phyloP scores from a whole-genome alignment of 2,113 vertebrate genomes.

The Cochlearius cochlearius region DNA sequence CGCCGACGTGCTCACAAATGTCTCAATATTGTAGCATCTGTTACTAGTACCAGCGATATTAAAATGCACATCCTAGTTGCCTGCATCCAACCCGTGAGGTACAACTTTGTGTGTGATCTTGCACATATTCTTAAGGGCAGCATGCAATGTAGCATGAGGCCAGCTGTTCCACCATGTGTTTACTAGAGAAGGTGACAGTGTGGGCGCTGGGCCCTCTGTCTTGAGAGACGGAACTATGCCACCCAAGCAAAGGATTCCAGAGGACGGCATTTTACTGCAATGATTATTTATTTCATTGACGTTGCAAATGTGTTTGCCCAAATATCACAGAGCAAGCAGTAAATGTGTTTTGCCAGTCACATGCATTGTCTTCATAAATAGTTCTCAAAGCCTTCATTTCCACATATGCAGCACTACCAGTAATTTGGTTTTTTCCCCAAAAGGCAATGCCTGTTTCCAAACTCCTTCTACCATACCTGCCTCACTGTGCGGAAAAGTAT shows the following conservation, averaged over 20 bases:
- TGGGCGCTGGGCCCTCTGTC: neutral
- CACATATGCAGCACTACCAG: neutral
- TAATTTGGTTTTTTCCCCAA: neutral
- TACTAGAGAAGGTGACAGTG: neutral
- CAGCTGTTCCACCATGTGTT: neutral
- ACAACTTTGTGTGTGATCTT: neutral
- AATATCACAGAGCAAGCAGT: neutral
- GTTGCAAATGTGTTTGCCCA: neutral
- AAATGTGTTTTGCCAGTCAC: neutral
- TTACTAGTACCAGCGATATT: neutral
- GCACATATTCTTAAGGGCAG: neutral
- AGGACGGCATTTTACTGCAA: neutral
- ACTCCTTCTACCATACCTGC: neutral
- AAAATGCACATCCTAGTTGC: neutral
- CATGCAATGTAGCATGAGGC: neutral
- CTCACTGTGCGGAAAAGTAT: neutral
- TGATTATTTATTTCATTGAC: neutral
- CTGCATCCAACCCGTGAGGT: neutral
- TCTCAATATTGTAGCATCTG: neutral
- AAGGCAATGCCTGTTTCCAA: neutral
- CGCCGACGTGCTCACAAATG: fast-evolving
- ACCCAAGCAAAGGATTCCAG: neutral
- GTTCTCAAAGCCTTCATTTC: neutral
- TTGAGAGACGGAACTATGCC: neutral
- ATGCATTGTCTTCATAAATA: neutral